Evolutionary conservation across 1,140 invertebrate genomes (phyloP), one percentile per base, ranked within the genome.

Genomic region (Drosophila miranda): DNA sequence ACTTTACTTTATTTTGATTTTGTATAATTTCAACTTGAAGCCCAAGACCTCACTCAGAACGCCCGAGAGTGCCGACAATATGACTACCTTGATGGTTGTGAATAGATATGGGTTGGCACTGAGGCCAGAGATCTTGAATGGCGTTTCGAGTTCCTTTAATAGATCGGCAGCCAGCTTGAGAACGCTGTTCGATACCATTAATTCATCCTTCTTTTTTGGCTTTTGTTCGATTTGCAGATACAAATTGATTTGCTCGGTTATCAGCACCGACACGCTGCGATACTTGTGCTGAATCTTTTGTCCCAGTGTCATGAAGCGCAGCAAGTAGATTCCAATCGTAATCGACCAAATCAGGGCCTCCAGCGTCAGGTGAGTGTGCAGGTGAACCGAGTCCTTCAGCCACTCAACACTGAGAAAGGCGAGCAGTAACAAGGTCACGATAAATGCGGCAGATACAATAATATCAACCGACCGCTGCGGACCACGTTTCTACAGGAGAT

Each of bases 21-120:
- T 99, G 91, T 98, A 96, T 34, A 99, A 92, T 92, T 99, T 99
- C 42, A 99, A 92, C 92, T 99, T 99, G 91, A 99, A 99, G 44
- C 98, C 98, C 49, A 99, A 92, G 91, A 99, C 94, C 92, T 99
- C 98, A 28, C 97, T 98, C 7, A 99, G 92, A 11, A 99, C 97
- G 8, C 97, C 98, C 2, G 97, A 99, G 34, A 99, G 94, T 13
- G 98, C 98, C 0, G 98, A 99, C 43, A 99, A 92, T 55, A 99
- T 95, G 1, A 99, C 96, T 14, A 99, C 96, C 92, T 98, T 98
- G 14, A 97, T 98, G 55, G 98, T 95, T 53, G 98, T 99, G 91
- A 99, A 99, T 14, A 99, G 92, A 89, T 98, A 97, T 34, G 98
- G 97, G 93, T 99, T 99, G 49, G 97, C 97, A 55, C 97, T 97